These are phyloP conservation scores for Rugalucina vietnamica DNA, from an alignment of 2,888 invertebrate genomes.

Conservation along the genomic window DNA sequence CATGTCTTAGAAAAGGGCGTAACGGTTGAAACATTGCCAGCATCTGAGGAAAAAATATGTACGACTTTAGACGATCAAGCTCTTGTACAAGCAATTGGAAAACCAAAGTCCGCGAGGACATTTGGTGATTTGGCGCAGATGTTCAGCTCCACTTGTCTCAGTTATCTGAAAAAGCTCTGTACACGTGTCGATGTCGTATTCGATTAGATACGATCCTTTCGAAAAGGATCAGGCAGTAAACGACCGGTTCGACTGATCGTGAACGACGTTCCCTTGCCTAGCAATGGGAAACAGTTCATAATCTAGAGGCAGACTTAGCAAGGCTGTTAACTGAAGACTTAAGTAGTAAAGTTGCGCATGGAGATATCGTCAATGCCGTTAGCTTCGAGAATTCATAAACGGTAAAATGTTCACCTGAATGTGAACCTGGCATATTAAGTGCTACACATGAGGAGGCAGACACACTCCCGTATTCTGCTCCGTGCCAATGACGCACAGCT, in stretches of 20 bases:
- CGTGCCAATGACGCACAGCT: neutral
- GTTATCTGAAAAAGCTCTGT: neutral
- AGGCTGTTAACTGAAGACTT: neutral
- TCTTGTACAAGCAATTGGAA: too few species aligned
- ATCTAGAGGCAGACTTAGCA: neutral
- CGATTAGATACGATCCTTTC: neutral
- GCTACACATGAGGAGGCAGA: slow-evolving; percentile 1
- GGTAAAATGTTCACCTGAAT: slow-evolving; percentile 1
- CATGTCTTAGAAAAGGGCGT: neutral
- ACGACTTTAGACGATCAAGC: neutral
- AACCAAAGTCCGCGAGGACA: neutral
- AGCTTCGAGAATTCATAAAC: neutral
- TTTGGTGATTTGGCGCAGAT: neutral
- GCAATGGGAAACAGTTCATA: neutral
- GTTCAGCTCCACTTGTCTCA: slow-evolving; percentile 1
- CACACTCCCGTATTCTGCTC: neutral
- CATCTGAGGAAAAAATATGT: neutral
- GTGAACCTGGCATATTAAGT: neutral
- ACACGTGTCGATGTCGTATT: neutral
- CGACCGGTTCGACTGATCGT: neutral
- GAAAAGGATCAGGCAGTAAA: neutral
- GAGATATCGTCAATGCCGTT: neutral
- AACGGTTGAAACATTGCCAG: slow-evolving; percentile 3
- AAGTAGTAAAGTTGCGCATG: neutral
- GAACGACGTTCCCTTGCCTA: neutral